Evolutionary conservation across 2,797 vertebrate genomes (phyloP), one percentile per base, ranked within the genome.

Genomic region (Babyrousa celebensis): DNA sequence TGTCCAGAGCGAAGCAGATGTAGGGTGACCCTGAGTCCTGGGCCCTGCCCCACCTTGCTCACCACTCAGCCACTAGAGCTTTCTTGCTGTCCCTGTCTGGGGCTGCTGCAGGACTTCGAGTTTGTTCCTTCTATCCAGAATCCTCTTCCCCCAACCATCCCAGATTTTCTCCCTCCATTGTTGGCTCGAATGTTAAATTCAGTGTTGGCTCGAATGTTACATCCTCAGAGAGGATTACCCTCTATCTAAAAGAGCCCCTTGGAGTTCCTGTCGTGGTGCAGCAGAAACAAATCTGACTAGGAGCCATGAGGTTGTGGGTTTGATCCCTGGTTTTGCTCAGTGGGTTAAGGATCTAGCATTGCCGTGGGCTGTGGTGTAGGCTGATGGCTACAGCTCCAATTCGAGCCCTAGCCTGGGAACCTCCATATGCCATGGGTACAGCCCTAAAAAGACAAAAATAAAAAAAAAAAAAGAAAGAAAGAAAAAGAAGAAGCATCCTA

Each of bases 181-280:
- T 95, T 85, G 74, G 71, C 48, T 87, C 82, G 56, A 43, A 40
- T n/a, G 20, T 86, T 36, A 20, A n/a, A n/a, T n/a, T 36, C 56
- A 9, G 62, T 62, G 52, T 95, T 85, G 74, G 71, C 48, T 87
- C 82, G 56, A 43, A 40, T n/a, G 20, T 86, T 36, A 20, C 15
- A 20, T 87, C 58, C 75, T 77, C 36, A 84, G 65, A 52, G 40
- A 94, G 60, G 52, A 56, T 52, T 82, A 36, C 68, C 11, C 2
- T 3, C 40, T 11, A 36, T 25, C 48, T 52, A 23, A 62, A 78
- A n/a, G 4, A 70, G 56, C 71, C 36, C 36, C 20, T 4, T 48
- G 43, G 43, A 48, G 6, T 48, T 48, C 43, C 43, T 36, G 36
- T 36, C 36, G 36, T 36, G 36, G 36, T 36, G 36, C 36, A 36